Conservation (phyloP, 1,140 invertebrate genomes). For the Cataglyphis hispanica region DNA sequence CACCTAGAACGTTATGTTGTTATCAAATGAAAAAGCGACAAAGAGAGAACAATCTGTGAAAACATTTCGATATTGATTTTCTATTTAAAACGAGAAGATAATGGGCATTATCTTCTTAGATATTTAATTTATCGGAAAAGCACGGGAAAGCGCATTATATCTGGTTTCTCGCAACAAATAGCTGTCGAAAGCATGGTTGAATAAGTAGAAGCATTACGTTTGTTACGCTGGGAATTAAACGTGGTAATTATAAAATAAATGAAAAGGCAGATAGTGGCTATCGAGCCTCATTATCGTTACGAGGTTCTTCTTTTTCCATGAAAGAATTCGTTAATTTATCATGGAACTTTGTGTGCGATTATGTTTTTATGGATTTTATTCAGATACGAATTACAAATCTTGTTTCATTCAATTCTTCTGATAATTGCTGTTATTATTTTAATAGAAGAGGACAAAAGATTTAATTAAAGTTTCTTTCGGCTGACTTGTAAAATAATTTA, state of each 20-base stretch:
- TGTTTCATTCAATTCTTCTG: neutral
- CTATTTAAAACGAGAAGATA: neutral
- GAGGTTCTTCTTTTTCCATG: neutral
- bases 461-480: slow-evolving; percentile 38
- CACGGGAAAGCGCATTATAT: neutral
- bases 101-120: neutral
- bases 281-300: neutral
- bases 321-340: neutral
- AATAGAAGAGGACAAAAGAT: neutral
- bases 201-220: neutral
- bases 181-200: neutral
- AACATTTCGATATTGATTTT: neutral
- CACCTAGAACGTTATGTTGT: neutral
- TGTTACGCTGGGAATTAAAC: slow-evolving; percentile 7
- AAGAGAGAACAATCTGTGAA: neutral
- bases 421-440: slow-evolving; percentile 30
- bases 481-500: neutral
- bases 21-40: neutral
- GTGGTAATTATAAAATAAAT: slow-evolving; percentile 31
- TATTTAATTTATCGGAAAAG: slow-evolving; percentile 17
- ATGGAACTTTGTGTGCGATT: neutral
- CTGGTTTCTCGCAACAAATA: neutral
- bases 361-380: slow-evolving; percentile 28
- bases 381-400: slow-evolving; percentile 1
- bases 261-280: neutral